Conservation (phyloP, 2,888 invertebrate species). For the Lithophane semibrunnea region DNA sequence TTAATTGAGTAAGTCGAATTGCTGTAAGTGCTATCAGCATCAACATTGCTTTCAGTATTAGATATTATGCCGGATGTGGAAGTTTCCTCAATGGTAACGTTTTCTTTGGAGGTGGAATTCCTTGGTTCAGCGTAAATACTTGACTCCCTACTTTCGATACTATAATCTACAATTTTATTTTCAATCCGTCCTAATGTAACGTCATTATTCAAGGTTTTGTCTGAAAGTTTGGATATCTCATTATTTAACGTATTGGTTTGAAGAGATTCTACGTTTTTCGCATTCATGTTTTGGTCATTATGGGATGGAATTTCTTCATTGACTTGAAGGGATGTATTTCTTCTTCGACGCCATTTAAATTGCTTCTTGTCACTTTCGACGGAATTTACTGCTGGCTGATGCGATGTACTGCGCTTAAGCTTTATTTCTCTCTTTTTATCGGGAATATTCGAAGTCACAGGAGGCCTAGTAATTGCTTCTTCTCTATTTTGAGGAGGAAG, state of each 20-base stretch:
- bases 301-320: conserved; percentile 10
- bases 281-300: conserved; percentile 39
- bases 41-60: conserved; percentile 70
- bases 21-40: conserved; percentile 56
- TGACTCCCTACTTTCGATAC: conserved; percentile 59
- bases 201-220: conserved; percentile 8
- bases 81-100: conserved; percentile 70
- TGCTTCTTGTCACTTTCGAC: conserved; percentile 62
- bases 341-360: conserved; percentile 75
- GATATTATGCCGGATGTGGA: conserved; percentile 75
- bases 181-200: conserved; percentile 1
- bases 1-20: conserved; percentile 8
- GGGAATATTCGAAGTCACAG: conserved; percentile 7
- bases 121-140: conserved; percentile 39
- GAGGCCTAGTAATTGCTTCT: not conserved
- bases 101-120: conserved; percentile 47
- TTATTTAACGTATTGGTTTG: conserved; percentile 11
- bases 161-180: conserved; percentile 24
- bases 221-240: conserved; percentile 1
- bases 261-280: conserved; percentile 9
- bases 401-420: conserved; percentile 65
- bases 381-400: conserved; percentile 21
- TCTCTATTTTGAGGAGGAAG: conserved; percentile 10
- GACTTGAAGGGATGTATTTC: conserved; percentile 28
- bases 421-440: conserved; percentile 65